These are phyloP conservation scores for Dendronephthya gigantea DNA, from an alignment of 64 coral and sea anemone genomes.

Conservation along the genomic window DNA sequence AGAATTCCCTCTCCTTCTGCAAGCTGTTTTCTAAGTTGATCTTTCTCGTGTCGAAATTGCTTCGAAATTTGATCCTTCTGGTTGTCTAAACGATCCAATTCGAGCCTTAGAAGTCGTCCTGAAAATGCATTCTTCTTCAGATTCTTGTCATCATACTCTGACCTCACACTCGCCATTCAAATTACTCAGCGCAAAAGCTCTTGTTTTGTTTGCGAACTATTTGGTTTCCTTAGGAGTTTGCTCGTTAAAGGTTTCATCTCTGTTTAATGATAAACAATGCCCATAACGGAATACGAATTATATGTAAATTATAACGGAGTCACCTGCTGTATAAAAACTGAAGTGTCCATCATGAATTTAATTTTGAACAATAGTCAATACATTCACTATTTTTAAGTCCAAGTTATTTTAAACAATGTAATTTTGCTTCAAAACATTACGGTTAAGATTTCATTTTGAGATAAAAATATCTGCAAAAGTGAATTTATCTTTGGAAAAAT, in stretches of 20 bases:
- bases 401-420: background rate
- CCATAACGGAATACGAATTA: background rate
- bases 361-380: too few relatives aligned
- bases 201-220: background rate
- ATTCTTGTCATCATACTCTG: conserved; percentile 11
- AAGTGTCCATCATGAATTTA: background rate
- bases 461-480: too few relatives aligned
- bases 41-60: background rate
- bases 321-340: background rate
- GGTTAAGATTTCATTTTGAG: too few relatives aligned
- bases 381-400: background rate
- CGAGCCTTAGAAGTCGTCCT: background rate
- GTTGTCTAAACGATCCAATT: background rate
- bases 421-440: background rate
- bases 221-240: background rate
- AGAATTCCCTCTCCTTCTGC: background rate
- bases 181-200: too few relatives aligned
- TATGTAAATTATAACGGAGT: background rate
- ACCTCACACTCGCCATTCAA: background rate
- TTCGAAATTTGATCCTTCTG: background rate
- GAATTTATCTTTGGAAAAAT: background rate
- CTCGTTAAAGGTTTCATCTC: background rate
- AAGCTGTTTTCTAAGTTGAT: background rate
- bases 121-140: conserved; percentile 1
- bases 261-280: background rate